phyloP scores from a whole-genome alignment of 2,113 vertebrate species.

The Aramus guarauna region DNA sequence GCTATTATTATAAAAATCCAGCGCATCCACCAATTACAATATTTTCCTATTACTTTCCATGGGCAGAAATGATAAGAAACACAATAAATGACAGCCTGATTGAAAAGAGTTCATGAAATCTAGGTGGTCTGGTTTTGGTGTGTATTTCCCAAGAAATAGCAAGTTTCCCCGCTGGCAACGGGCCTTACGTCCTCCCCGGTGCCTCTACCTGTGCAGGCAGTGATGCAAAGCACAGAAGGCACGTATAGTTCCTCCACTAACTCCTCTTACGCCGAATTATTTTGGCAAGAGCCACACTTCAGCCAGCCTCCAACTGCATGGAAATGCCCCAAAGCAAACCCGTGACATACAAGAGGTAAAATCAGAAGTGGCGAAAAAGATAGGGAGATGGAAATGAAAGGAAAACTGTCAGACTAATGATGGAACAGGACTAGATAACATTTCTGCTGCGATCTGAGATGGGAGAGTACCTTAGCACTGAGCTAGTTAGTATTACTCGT shows the following conservation, averaged over 20 bases:
- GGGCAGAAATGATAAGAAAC: background rate
- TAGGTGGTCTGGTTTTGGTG: background rate
- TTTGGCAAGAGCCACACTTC: background rate
- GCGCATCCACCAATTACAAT: background rate
- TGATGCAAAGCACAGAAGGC: fast-evolving
- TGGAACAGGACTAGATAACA: background rate
- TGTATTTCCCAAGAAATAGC: background rate
- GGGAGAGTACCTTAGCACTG: background rate
- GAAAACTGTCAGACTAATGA: background rate
- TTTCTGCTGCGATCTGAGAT: background rate
- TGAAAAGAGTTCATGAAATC: background rate
- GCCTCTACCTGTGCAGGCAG: background rate
- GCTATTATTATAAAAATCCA: background rate
- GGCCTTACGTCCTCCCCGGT: background rate
- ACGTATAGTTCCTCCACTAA: fast-evolving
- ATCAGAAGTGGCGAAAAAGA: background rate
- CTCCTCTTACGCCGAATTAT: fast-evolving
- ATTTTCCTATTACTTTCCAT: slow-evolving; percentile 20
- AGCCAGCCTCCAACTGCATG: background rate
- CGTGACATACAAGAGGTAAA: background rate
- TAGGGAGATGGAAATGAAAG: background rate
- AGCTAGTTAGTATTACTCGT: fast-evolving
- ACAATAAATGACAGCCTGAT: background rate
- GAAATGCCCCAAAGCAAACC: background rate
- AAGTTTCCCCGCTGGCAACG: background rate